phyloP scores from a whole-genome alignment of 1,140 invertebrate genomes.

The Sarcophaga peregrina region DNA sequence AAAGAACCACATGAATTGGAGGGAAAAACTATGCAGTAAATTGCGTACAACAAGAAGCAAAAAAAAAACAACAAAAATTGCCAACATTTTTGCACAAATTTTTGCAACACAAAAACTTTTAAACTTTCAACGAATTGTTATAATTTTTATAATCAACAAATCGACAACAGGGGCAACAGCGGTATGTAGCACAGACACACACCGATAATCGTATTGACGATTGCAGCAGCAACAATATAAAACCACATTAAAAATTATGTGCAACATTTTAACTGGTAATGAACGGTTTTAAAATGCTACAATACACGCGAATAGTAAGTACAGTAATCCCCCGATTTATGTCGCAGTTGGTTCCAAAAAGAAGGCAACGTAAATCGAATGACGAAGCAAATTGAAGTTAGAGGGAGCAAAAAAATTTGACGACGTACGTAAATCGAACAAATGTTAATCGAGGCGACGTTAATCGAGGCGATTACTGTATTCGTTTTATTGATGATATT shows the following conservation, averaged over 20 bases:
- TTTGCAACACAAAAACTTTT: conserved; percentile 3
- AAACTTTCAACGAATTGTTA: conserved; percentile 13
- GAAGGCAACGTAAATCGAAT: too few species aligned
- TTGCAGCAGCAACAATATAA: neutral
- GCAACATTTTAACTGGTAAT: neutral
- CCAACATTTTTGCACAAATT: conserved; percentile 8
- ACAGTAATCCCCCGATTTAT: too few species aligned
- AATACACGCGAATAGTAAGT: too few species aligned
- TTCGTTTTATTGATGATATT: too few species aligned
- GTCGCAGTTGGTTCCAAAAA: too few species aligned
- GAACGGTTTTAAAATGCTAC: too few species aligned
- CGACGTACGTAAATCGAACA: too few species aligned
- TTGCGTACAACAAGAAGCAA: neutral
- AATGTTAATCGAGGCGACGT: too few species aligned
- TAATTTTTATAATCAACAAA: conserved; percentile 21
- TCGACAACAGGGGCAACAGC: too few species aligned
- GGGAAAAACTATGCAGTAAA: neutral
- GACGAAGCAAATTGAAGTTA: too few species aligned
- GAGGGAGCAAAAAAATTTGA: too few species aligned
- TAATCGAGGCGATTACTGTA: too few species aligned
- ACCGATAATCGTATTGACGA: neutral
- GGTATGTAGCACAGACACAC: neutral
- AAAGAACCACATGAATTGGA: neutral
- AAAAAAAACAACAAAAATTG: neutral
- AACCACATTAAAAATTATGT: neutral